Conservation (phyloP, 2,113 vertebrate species). For the Tragelaphus scriptus region DNA sequence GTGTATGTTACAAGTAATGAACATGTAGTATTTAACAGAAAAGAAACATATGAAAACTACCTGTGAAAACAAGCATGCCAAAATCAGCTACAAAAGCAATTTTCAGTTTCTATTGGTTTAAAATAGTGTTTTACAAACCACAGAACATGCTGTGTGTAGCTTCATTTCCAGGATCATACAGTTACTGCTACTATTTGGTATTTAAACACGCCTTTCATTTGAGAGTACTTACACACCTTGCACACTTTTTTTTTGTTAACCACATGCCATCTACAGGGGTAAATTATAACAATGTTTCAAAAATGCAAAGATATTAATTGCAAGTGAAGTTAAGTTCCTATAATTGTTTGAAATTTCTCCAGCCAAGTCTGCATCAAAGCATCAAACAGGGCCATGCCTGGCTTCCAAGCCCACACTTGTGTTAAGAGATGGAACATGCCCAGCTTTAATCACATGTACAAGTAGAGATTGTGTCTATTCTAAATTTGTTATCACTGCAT, state of each 20-base stretch:
- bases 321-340: conserved; percentile 17
- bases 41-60: neutral
- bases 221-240: neutral
- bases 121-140: conserved; percentile 34
- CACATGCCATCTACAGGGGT: neutral
- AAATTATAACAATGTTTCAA: conserved; percentile 43
- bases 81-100: neutral
- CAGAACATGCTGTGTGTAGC: neutral
- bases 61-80: conserved; percentile 7
- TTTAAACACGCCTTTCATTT: conserved; percentile 26
- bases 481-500: conserved; percentile 34
- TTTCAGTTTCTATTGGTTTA: conserved; percentile 42
- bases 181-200: neutral
- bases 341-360: conserved; percentile 31
- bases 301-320: conserved; percentile 35
- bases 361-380: conserved; percentile 43
- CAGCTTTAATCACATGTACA: conserved; percentile 14
- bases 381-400: neutral
- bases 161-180: neutral
- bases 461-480: conserved; percentile 31
- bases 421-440: neutral
- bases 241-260: neutral
- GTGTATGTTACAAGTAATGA: neutral
- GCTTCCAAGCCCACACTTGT: conserved; percentile 34
- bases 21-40: neutral